Evolutionary conservation across 2,888 invertebrate species (phyloP).

Genomic region (Andrena haemorrhoa): DNA sequence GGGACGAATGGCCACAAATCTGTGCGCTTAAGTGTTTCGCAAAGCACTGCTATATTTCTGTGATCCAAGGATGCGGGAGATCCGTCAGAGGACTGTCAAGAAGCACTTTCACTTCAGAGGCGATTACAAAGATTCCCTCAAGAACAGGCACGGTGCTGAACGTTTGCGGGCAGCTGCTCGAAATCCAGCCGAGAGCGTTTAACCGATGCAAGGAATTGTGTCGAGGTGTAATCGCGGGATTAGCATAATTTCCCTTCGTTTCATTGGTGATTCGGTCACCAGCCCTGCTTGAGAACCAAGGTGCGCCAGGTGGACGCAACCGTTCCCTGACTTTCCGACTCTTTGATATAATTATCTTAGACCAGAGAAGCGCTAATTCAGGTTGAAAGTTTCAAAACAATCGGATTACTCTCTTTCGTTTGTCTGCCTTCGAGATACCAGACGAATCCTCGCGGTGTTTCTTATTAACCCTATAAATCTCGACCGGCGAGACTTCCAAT

Average conservation of each 20-base stretch:
- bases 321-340: conserved; percentile 52
- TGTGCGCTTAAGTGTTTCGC: conserved; percentile 12
- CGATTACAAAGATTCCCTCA: conserved; percentile 16
- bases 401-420: conserved; percentile 16
- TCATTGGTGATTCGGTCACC: conserved; percentile 60
- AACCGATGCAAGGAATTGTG: conserved; percentile 73
- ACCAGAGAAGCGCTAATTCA: conserved; percentile 1
- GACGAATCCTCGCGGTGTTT: not conserved
- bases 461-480: conserved; percentile 22
- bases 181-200: conserved; percentile 64
- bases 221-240: conserved; percentile 77
- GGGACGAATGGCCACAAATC: conserved; percentile 7
- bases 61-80: conserved; percentile 35
- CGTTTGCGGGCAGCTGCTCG: conserved; percentile 49
- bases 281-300: conserved; percentile 33
- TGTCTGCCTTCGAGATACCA: conserved; percentile 2
- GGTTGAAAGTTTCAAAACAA: conserved; percentile 21
- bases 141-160: conserved; percentile 2
- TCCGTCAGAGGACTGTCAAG: conserved; percentile 46
- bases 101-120: conserved; percentile 42
- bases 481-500: conserved; percentile 28
- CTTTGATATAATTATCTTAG: conserved; percentile 48
- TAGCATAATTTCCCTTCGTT: conserved; percentile 75
- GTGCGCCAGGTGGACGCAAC: conserved; percentile 35
- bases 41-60: not conserved